A percentile compares a stretch with the other conserved stretches of the same genome.
Conservation (phyloP, 1,140 invertebrate species). For the Leptonema lineaticorne region DNA sequence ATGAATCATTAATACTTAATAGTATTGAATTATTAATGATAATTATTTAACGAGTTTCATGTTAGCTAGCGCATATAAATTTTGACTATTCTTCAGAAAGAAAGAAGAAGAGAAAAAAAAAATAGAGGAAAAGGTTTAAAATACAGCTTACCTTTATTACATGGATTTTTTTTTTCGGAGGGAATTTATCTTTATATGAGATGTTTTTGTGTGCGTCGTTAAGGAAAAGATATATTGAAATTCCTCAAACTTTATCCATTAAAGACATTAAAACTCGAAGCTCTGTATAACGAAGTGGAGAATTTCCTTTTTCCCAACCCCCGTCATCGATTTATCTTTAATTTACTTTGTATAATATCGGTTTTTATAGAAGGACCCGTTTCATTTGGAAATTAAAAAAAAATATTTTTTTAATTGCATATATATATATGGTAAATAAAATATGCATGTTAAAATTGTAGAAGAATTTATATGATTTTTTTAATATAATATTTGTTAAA, state of each 20-base stretch:
- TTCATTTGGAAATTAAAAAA: background rate
- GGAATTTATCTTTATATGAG: background rate
- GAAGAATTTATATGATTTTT: no score
- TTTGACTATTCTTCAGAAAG: no score
- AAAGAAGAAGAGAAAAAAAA: no score
- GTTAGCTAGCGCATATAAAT: no score
- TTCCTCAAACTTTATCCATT: slow-evolving; percentile 24
- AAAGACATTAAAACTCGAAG: slow-evolving; percentile 12
- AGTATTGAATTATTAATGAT: no score
- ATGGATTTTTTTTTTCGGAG: background rate
- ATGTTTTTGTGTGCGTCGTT: background rate
- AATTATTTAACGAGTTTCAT: no score
- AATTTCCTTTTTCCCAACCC: slow-evolving; percentile 16
- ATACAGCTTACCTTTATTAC: background rate
- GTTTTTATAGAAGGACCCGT: slow-evolving; percentile 2
- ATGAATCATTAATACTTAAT: no score
- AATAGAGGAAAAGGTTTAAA: no score
- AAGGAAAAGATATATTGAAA: slow-evolving; percentile 14
- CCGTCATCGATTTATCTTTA: slow-evolving; percentile 16
- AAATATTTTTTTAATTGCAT: no score
- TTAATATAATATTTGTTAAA: no score
- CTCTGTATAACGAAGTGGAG: background rate
- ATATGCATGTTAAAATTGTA: no score
- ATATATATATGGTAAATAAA: no score
- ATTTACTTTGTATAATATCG: slow-evolving; percentile 21